phyloP scores from a whole-genome alignment of 1,140 invertebrate genomes.

The Drosophila sechellia region DNA sequence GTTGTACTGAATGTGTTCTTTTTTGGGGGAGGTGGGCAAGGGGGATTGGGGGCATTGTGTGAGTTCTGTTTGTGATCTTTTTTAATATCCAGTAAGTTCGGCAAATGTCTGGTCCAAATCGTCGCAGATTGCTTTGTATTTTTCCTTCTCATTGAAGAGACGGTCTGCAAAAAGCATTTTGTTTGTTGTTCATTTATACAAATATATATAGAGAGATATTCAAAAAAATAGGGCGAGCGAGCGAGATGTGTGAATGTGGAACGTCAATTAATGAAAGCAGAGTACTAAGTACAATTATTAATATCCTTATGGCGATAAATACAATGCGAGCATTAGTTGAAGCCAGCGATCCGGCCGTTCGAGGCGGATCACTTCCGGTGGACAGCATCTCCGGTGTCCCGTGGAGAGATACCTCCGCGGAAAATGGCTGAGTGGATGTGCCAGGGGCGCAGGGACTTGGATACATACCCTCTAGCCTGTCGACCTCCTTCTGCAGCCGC shows the following conservation, averaged over 20 bases:
- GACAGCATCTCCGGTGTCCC: slow-evolving; percentile 23
- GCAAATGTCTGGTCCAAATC: slow-evolving; percentile 99
- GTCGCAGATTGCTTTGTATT: slow-evolving; percentile 97
- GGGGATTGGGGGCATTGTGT: slow-evolving; percentile 22
- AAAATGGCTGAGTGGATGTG: background rate
- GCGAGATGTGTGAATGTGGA: slow-evolving; percentile 26
- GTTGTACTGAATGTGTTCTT: slow-evolving; percentile 24
- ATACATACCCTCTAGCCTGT: slow-evolving; percentile 98
- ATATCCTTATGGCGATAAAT: slow-evolving; percentile 40
- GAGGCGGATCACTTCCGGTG: slow-evolving; percentile 10
- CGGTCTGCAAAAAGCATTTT: slow-evolving; percentile 91
- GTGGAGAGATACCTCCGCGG: slow-evolving; percentile 17
- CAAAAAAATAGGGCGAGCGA: slow-evolving; percentile 60
- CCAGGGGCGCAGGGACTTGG: too few relatives aligned
- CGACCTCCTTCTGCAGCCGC: slow-evolving; percentile 99
- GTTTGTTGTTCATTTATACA: slow-evolving; percentile 67
- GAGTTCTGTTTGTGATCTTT: slow-evolving; percentile 42
- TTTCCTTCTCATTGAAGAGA: slow-evolving; percentile 97
- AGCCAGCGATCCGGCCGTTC: slow-evolving; percentile 19
- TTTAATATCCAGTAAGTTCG: slow-evolving; percentile 93
- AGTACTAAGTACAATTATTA: slow-evolving; percentile 40
- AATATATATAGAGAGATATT: slow-evolving; percentile 42
- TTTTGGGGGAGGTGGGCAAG: slow-evolving; percentile 5
- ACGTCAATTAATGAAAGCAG: slow-evolving; percentile 51
- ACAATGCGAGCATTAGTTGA: slow-evolving; percentile 54